A percentile compares a stretch with the other conserved stretches of the same genome.
phyloP scores from a whole-genome alignment of 1,140 invertebrate species.

The Drosophila erecta region DNA sequence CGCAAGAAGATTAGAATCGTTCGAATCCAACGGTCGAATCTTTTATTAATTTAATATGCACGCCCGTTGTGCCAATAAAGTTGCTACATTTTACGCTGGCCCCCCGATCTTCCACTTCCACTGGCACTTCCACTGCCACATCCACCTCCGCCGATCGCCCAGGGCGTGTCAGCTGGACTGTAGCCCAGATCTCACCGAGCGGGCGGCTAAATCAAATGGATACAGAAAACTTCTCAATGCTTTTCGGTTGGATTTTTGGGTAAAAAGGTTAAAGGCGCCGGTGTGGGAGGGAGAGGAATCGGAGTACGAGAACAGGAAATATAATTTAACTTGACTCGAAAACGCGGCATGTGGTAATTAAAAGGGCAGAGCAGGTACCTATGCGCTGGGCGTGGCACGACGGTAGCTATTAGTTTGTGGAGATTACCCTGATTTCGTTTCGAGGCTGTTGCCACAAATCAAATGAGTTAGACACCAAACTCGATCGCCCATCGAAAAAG shows the following conservation, averaged over 20 bases:
- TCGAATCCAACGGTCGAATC: slow-evolving; percentile 34
- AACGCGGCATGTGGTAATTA: slow-evolving; percentile 81
- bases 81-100: slow-evolving; percentile 79
- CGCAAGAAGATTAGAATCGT: slow-evolving; percentile 23
- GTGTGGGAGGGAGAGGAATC: slow-evolving; percentile 31
- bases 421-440: slow-evolving; percentile 56
- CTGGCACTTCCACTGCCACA: slow-evolving; percentile 2
- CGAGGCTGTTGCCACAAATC: slow-evolving; percentile 59
- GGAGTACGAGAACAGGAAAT: slow-evolving; percentile 69
- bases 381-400: slow-evolving; percentile 61
- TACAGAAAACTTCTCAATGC: slow-evolving; percentile 43
- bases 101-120: slow-evolving; percentile 4
- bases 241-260: slow-evolving; percentile 42
- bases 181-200: slow-evolving; percentile 30
- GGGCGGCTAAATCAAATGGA: slow-evolving; percentile 77
- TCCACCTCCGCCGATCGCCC: slow-evolving; percentile 6
- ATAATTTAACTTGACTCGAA: slow-evolving; percentile 75
- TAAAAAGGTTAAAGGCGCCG: slow-evolving; percentile 42
- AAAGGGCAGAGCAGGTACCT: slow-evolving; percentile 79
- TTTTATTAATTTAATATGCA: slow-evolving; percentile 81
- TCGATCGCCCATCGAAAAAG: slow-evolving; percentile 44
- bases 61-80: slow-evolving; percentile 77
- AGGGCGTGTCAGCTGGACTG: slow-evolving; percentile 54
- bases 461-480: slow-evolving; percentile 81
- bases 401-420: slow-evolving; percentile 75